Percentiles rank a stretch among this genome's conserved stretches.
Conservation (phyloP, 1,140 invertebrate genomes). For the Coenobita brevimanus region DNA sequence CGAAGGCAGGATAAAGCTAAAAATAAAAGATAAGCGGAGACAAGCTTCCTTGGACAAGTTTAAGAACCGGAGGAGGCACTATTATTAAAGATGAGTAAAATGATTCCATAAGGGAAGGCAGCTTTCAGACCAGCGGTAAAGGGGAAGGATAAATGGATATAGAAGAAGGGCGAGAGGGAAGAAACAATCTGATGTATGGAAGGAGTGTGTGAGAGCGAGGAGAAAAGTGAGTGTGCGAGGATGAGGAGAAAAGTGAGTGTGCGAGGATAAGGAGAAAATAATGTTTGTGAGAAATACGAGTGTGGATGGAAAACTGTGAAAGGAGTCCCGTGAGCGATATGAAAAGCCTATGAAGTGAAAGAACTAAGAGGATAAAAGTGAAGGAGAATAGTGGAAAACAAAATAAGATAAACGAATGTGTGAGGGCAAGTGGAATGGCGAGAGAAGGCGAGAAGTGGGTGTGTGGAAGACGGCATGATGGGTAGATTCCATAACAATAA, state of each 20-base stretch:
- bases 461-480: not conserved
- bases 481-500: not conserved
- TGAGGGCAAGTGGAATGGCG: not conserved
- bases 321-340: no score
- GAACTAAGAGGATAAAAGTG: not conserved
- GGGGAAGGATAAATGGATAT: not conserved
- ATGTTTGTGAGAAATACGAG: not conserved
- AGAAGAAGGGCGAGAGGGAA: conserved; percentile 23
- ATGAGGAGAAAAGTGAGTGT: not conserved
- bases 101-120: no score
- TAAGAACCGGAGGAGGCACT: no score
- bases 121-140: no score
- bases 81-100: no score
- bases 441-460: not conserved
- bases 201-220: not conserved
- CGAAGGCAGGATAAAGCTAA: no score
- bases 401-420: no score
- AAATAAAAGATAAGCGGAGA: no score
- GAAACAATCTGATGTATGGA: no score
- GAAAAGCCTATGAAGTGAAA: no score
- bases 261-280: not conserved
- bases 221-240: not conserved
- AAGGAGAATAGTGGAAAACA: not conserved
- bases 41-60: no score
- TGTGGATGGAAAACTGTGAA: not conserved